A percentile compares a stretch with the other conserved stretches of the same genome.
Evolutionary conservation across 2,888 invertebrate genomes (phyloP).

Genomic region (Cyrtodaria siliqua): DNA sequence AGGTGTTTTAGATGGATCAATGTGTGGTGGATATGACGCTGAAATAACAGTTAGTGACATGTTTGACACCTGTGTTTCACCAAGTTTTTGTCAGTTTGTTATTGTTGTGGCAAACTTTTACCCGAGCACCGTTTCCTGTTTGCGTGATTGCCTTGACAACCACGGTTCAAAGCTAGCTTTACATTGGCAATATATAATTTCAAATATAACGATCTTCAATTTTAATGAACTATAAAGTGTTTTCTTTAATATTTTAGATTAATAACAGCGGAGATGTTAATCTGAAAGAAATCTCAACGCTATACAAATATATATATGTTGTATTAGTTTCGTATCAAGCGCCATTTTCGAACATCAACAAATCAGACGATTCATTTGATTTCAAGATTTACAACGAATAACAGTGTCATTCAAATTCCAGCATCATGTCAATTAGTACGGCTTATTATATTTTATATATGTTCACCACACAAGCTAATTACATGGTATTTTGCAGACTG

Average conservation of each 20-base stretch:
- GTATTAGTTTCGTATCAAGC: constrained; percentile 18
- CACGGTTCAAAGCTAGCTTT: constrained; percentile 1
- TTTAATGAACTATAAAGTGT: too few species aligned
- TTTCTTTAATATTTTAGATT: too few species aligned
- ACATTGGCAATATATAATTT: too few species aligned
- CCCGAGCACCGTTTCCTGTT: constrained; percentile 61
- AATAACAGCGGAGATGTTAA: too few species aligned
- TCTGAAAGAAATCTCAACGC: not conserved
- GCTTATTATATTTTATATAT: too few species aligned
- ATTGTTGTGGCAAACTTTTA: constrained; percentile 31
- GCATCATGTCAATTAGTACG: too few species aligned
- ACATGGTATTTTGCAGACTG: too few species aligned
- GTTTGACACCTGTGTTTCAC: constrained; percentile 13
- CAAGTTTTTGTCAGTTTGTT: constrained; percentile 41
- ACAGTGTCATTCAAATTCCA: too few species aligned
- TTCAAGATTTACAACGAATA: too few species aligned
- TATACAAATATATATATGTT: too few species aligned
- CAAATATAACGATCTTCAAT: too few species aligned
- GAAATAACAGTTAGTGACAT: constrained; percentile 85
- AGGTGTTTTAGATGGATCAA: constrained; percentile 85
- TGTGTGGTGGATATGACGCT: constrained; percentile 85
- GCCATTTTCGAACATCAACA: not conserved
- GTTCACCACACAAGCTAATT: too few species aligned
- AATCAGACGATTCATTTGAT: constrained; percentile 14
- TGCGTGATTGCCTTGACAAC: constrained; percentile 33